Conservation (phyloP, 2,888 invertebrate genomes). For the Thymelicus sylvestris region DNA sequence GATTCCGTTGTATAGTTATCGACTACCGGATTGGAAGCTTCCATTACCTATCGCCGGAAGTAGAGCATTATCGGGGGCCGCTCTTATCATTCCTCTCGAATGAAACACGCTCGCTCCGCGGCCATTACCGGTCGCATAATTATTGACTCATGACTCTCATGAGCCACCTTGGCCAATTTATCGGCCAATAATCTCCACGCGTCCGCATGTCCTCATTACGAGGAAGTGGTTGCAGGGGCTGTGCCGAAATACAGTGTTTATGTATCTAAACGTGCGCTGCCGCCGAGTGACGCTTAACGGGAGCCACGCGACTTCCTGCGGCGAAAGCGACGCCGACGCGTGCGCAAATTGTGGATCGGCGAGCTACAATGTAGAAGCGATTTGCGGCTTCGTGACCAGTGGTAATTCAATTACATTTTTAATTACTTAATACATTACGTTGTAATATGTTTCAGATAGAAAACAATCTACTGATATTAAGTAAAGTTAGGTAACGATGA, state of each 20-base stretch:
- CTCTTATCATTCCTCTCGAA: slow-evolving; percentile 29
- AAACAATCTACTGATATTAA: too few relatives aligned
- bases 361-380: slow-evolving; percentile 40
- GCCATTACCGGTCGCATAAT: slow-evolving; percentile 44
- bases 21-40: slow-evolving; percentile 39
- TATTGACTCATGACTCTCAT: slow-evolving; percentile 44
- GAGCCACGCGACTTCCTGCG: slow-evolving; percentile 43
- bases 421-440: slow-evolving; percentile 2
- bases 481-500: too few relatives aligned
- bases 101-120: slow-evolving; percentile 41
- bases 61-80: slow-evolving; percentile 36
- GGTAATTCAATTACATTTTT: slow-evolving; percentile 34
- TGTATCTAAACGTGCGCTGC: slow-evolving; percentile 42
- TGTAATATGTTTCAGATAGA: too few relatives aligned
- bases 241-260: slow-evolving; percentile 46
- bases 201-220: slow-evolving; percentile 43
- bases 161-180: slow-evolving; percentile 42
- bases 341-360: slow-evolving; percentile 44
- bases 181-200: slow-evolving; percentile 42
- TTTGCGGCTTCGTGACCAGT: slow-evolving; percentile 39
- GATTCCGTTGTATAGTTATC: slow-evolving; percentile 39
- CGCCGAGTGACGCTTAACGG: slow-evolving; percentile 43
- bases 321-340: slow-evolving; percentile 46
- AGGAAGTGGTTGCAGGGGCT: slow-evolving; percentile 37
- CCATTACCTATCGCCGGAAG: slow-evolving; percentile 42